Base-by-base conservation (phyloP, 2,888 invertebrate genomes). In the Helobdella robusta region DNA sequence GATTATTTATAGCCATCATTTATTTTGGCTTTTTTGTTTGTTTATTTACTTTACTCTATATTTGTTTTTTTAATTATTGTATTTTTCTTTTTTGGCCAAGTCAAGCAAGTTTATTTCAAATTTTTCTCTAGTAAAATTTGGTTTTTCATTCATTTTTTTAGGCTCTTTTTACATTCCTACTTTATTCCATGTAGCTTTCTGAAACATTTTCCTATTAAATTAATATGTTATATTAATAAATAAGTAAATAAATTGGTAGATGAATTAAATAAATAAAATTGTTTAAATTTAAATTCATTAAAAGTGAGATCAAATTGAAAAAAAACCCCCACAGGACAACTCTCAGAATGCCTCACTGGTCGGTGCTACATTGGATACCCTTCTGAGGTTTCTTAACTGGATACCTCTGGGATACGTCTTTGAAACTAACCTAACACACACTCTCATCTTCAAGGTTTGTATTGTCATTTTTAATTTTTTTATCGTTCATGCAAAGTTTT, bases 401-500 rank as follows among this genome's bases (percentile, higher is more conserved):
- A 97, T 99, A 76, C 98, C 98, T n/a, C 84, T 98, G 69, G 98
- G 98, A 15, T 98, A 98, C 80, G 97, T 99, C 78, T 99, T 98
- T 83, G 97, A 99, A 84, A 98, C 98, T 72, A 91, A 93, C 79
- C 83, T 98, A 65, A 92, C 97, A 74, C 87, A 87, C 74, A 93
- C 93, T 64, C 84, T 98, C 65, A 89, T 92, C 76, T 89, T 87
- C 79, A 97, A 94, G 82, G 82, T 80, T 36, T 44, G 28, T 20
- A 32, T 59, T 4, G 20, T 56, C 56, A 5, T 44, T n/a, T 32
- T 40, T 59, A 20, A 59, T 59, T 30, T n/a, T 15, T 18, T 20
- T 28, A 36, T 36, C 35, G n/a, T 52, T 11, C 44, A 46, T 25
- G 25, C 5, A 2, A 23, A 20, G 46, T 25, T n/a, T n/a, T n/a